phyloP scores from a whole-genome alignment of 1,140 invertebrate species.

The Galendromus occidentalis region DNA sequence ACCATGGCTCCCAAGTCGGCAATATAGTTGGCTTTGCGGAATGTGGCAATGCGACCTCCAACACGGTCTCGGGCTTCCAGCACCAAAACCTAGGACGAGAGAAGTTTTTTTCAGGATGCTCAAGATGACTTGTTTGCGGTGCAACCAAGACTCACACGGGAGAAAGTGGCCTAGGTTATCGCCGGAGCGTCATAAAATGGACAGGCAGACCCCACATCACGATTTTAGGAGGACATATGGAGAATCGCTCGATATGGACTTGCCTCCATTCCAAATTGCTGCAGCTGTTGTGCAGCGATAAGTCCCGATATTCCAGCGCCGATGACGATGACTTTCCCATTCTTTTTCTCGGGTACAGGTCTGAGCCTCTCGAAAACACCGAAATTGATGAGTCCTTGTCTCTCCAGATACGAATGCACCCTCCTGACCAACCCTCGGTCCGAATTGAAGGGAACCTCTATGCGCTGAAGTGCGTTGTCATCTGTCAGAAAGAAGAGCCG shows the following conservation, averaged over 20 bases:
- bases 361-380: slow-evolving; percentile 78
- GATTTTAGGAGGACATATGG: no score
- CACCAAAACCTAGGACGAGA: not conserved
- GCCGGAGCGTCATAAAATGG: no score
- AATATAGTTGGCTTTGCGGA: slow-evolving; percentile 77
- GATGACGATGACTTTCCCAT: slow-evolving; percentile 79
- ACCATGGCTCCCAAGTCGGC: slow-evolving; percentile 66
- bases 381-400: slow-evolving; percentile 96
- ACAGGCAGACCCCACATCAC: no score
- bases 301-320: slow-evolving; percentile 84
- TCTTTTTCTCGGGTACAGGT: slow-evolving; percentile 38
- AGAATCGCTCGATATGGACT: slow-evolving; percentile 40
- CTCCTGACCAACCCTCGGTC: slow-evolving; percentile 54
- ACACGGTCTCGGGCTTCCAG: slow-evolving; percentile 31
- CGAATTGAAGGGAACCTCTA: slow-evolving; percentile 69
- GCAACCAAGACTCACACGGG: no score
- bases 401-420: slow-evolving; percentile 74
- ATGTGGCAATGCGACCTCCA: slow-evolving; percentile 87
- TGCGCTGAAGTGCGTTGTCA: slow-evolving; percentile 49
- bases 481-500: not conserved
- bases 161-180: no score
- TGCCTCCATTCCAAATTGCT: slow-evolving; percentile 89
- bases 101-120: not conserved
- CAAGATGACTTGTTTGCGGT: no score
- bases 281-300: slow-evolving; percentile 75